Conservation (phyloP, 2,113 vertebrate genomes). For the Vulpes vulpes region DNA sequence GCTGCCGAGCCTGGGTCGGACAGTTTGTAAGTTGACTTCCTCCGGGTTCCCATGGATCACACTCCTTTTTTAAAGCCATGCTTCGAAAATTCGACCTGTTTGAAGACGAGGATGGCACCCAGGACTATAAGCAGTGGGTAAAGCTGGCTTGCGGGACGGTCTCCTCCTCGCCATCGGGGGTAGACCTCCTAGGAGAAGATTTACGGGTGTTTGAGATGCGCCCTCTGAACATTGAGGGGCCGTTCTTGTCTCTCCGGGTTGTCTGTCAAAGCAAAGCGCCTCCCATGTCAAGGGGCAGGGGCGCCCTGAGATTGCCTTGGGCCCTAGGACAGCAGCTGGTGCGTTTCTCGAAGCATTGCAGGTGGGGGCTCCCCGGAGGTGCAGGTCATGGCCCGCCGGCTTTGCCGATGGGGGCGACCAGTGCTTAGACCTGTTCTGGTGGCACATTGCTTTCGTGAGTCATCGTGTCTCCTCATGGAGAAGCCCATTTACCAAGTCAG, state of each 20-base stretch:
- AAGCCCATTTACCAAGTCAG: background rate
- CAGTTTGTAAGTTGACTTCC: background rate
- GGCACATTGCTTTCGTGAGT: background rate
- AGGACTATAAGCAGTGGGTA: background rate
- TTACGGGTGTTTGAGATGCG: background rate
- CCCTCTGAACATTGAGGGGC: background rate
- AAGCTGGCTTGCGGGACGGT: background rate
- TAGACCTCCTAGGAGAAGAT: background rate
- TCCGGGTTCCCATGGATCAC: background rate
- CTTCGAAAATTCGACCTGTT: background rate
- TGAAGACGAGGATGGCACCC: background rate
- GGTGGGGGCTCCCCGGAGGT: no score
- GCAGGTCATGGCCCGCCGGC: no score
- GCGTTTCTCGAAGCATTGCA: no score
- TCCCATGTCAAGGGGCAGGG: no score
- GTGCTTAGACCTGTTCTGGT: background rate
- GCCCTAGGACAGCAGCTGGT: no score
- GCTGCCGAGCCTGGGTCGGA: background rate
- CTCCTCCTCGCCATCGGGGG: background rate
- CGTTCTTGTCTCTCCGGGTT: background rate
- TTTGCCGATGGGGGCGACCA: background rate
- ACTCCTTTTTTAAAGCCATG: background rate
- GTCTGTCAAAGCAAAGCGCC: background rate
- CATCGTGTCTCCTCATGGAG: background rate
- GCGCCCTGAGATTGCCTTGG: no score